Evolutionary conservation across 2,797 vertebrate genomes (phyloP), one percentile per base, ranked within the genome.

Genomic region (Myiotriccus ornatus): DNA sequence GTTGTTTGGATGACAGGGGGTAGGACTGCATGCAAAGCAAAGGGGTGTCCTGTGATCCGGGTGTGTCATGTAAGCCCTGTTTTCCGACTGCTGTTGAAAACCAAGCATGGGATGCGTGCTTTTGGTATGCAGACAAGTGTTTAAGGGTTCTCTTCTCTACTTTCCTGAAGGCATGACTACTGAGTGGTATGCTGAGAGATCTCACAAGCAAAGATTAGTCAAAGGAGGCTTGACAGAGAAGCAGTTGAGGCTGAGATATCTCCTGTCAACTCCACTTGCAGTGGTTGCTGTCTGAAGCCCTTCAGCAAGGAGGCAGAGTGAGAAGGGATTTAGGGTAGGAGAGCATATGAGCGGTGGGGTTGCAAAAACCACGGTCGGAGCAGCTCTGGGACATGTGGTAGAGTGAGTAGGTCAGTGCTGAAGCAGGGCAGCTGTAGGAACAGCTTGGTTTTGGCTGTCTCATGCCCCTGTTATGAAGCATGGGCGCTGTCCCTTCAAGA

Each of bases 61-160:
- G 21, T 14, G 24, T 88, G 37, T 78, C 41, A 24, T 19, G 37
- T 89, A 59, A 55, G 22, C 62, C 24, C 24, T 50, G 17, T 65
- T 68, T 59, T 84, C 50, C 5, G 3, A 5, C n/a, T 57, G 16
- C 59, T 73, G 2, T 35, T 81, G 39, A 62, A 84, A 88, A 56
- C 34, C 0, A 5, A 60, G 23, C 57, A 22, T 14, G 17, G 7
- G 50, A n/a, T 20, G 32, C 0, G 0, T 60, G 53, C 27, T 88
- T 88, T 88, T 43, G n/a, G 14, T 57, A 56, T 3, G 0, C 12
- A 49, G 56, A 28, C 37, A 39, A 39, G 32, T 12, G 21, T 49
- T 49, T 18, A 55, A 86, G 50, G 64, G 53, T 46, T 89, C 56
- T 79, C 4, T 50, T 83, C 53, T 80, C 22, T 77, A 6, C 30